phyloP scores from a whole-genome alignment of 2,888 invertebrate species.

The Pardosa pseudoannulata region DNA sequence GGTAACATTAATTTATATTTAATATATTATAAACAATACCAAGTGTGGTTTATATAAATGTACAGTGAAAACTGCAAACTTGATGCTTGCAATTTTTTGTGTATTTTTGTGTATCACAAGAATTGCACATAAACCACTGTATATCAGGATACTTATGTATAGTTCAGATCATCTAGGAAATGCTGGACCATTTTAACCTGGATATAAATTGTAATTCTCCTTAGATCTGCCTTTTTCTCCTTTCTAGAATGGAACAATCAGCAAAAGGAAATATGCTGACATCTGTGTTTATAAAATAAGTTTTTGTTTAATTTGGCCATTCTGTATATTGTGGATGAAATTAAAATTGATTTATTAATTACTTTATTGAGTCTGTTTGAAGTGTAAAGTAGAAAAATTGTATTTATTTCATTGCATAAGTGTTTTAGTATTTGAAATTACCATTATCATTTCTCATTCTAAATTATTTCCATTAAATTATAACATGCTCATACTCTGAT shows the following conservation, averaged over 20 bases:
- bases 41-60: not conserved
- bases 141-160: slow-evolving; percentile 15
- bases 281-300: slow-evolving; percentile 41
- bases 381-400: too few species aligned
- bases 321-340: slow-evolving; percentile 65
- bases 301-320: slow-evolving; percentile 43
- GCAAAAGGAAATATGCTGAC: not conserved
- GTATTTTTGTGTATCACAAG: slow-evolving; percentile 9
- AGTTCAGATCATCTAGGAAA: slow-evolving; percentile 8
- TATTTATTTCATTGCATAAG: not conserved
- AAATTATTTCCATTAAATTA: not conserved
- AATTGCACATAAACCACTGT: slow-evolving; percentile 1
- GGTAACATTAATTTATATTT: not conserved
- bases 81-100: slow-evolving; percentile 1
- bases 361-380: not conserved
- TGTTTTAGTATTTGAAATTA: not conserved
- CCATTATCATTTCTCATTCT: not conserved
- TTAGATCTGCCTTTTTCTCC: slow-evolving; percentile 8
- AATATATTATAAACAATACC: not conserved
- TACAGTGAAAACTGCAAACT: slow-evolving; percentile 6
- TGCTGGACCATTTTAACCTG: slow-evolving; percentile 15
- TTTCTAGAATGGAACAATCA: not conserved
- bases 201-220: slow-evolving; percentile 4
- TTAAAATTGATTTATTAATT: slow-evolving; percentile 52
- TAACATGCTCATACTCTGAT: not conserved